Evolutionary conservation across 2,797 vertebrate genomes (phyloP).

Genomic region (Jordanella pulchra): DNA sequence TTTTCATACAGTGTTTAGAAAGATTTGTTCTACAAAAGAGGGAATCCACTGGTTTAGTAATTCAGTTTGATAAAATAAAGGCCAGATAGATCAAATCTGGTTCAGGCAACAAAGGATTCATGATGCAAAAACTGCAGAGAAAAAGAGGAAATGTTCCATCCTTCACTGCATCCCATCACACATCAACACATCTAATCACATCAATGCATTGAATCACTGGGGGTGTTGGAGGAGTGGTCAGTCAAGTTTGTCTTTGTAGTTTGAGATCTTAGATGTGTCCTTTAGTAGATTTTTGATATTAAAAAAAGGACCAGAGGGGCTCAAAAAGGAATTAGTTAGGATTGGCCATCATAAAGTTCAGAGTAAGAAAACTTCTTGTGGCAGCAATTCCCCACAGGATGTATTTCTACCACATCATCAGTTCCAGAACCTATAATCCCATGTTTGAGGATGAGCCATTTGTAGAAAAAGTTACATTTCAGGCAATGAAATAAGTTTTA

Average conservation of each 20-base stretch:
- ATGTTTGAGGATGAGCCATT: constrained; percentile 30
- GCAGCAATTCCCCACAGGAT: constrained; percentile 26
- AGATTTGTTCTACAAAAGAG: too few relatives aligned
- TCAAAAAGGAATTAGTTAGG: constrained; percentile 14
- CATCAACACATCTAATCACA: neutral
- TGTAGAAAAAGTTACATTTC: constrained; percentile 35
- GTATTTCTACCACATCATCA: constrained; percentile 36
- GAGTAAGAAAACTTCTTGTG: constrained; percentile 25
- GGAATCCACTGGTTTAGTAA: too few relatives aligned
- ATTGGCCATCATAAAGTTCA: constrained; percentile 28
- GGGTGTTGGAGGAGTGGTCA: neutral
- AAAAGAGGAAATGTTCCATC: too few relatives aligned
- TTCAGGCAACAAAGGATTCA: too few relatives aligned
- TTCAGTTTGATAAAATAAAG: too few relatives aligned
- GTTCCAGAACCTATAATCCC: constrained; percentile 47
- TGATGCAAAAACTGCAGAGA: too few relatives aligned
- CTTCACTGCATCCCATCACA: too few relatives aligned
- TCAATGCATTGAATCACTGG: neutral
- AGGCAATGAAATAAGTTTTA: constrained; percentile 29
- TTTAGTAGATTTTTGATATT: constrained; percentile 43
- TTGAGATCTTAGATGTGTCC: neutral
- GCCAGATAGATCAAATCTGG: too few relatives aligned
- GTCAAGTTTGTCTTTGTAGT: neutral
- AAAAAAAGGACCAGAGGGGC: constrained; percentile 20
- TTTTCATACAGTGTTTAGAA: too few relatives aligned